Evolutionary conservation across 2,113 vertebrate species (phyloP).

Genomic region (Struthidea cinerea): DNA sequence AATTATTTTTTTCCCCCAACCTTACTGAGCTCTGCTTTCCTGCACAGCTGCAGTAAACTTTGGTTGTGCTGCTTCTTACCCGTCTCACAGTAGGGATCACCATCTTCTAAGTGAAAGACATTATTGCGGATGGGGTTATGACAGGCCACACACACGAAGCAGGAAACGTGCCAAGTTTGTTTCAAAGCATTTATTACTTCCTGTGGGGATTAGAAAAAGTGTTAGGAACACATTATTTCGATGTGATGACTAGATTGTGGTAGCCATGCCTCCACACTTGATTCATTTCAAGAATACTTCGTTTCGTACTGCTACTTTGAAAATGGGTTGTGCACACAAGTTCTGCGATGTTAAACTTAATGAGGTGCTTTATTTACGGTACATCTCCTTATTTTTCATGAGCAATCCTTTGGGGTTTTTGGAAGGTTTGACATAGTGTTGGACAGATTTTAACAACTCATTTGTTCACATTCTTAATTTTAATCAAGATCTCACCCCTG

Average conservation of each 20-base stretch:
- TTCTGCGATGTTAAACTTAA: background rate
- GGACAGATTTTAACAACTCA: background rate
- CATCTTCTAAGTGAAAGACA: constrained; percentile 96
- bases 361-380: background rate
- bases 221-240: constrained; percentile 29
- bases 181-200: constrained; percentile 98
- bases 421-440: background rate
- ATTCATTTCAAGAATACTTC: background rate
- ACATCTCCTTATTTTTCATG: background rate
- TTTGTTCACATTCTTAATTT: background rate
- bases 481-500: background rate
- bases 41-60: background rate
- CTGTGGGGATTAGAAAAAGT: constrained; percentile 69
- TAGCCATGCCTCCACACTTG: background rate
- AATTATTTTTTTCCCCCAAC: background rate
- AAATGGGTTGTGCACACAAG: background rate
- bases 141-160: constrained; percentile 91
- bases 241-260: constrained; percentile 1
- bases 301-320: background rate
- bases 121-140: constrained; percentile 92
- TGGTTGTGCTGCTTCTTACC: constrained; percentile 70
- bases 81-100: constrained; percentile 94
- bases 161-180: constrained; percentile 95
- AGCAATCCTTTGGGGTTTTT: background rate
- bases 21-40: background rate